Evolutionary conservation across 2,888 invertebrate genomes (phyloP).

Genomic region (Acanthococcus lagerstroemiae): DNA sequence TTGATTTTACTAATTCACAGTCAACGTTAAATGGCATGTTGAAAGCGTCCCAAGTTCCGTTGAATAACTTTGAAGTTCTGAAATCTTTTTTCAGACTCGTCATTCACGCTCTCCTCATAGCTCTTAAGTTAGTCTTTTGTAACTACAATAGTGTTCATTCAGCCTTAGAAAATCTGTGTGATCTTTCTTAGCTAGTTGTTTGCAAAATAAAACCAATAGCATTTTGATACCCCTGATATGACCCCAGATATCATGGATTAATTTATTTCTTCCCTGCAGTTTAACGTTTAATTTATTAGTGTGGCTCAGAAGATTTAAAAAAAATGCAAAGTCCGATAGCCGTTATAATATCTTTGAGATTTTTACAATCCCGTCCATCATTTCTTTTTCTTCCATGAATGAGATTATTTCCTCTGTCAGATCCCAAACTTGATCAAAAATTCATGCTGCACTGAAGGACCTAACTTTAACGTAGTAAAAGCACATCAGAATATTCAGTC

Average conservation of each 20-base stretch:
- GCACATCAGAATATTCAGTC: slow-evolving; percentile 28
- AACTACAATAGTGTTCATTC: slow-evolving; percentile 31
- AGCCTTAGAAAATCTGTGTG: slow-evolving; percentile 31
- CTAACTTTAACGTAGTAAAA: slow-evolving; percentile 31
- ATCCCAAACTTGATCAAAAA: slow-evolving; percentile 30
- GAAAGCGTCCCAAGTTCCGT: neutral
- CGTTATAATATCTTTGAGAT: slow-evolving; percentile 21
- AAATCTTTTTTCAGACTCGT: neutral
- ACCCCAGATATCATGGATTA: slow-evolving; percentile 24
- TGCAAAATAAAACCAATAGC: neutral
- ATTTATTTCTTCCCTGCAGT: slow-evolving; percentile 31
- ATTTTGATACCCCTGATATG: neutral
- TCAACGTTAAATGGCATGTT: slow-evolving; percentile 2
- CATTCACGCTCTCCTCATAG: slow-evolving; percentile 17
- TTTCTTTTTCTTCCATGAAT: slow-evolving; percentile 26
- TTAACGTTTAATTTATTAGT: slow-evolving; percentile 32
- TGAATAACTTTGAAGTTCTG: neutral
- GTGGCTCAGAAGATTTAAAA: slow-evolving; percentile 33
- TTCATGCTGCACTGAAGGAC: slow-evolving; percentile 31
- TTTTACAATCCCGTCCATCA: slow-evolving; percentile 6
- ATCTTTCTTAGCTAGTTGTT: slow-evolving; percentile 4
- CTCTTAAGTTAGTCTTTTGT: slow-evolving; percentile 25
- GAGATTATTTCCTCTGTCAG: slow-evolving; percentile 19
- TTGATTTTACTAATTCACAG: neutral
- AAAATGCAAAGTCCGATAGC: slow-evolving; percentile 32